These are phyloP conservation scores for Tupaia tana DNA, from an alignment of 2,113 vertebrate genomes.

Conservation along the genomic window DNA sequence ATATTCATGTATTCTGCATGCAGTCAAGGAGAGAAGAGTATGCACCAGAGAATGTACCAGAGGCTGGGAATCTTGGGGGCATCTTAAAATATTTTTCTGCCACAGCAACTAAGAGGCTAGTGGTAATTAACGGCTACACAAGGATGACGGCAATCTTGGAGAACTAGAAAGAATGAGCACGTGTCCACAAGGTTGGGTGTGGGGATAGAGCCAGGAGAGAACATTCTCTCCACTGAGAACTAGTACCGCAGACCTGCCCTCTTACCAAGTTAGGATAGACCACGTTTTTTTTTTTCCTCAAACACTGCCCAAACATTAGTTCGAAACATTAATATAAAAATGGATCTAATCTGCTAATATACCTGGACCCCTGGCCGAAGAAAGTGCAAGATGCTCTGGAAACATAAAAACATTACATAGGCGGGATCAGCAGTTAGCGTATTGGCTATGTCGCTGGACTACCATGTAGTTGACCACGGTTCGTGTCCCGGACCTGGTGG, in stretches of 20 bases:
- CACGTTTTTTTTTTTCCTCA: not conserved
- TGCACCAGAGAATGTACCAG: not conserved
- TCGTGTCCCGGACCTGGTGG: no score
- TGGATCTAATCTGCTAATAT: not conserved
- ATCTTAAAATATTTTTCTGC: not conserved
- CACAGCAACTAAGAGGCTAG: not conserved
- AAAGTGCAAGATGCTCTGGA: not conserved
- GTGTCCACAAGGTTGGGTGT: not conserved
- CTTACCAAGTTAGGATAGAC: not conserved
- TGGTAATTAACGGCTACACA: not conserved
- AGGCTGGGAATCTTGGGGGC: not conserved
- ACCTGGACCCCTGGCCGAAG: not conserved
- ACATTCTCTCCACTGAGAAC: not conserved
- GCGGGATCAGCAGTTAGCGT: no score
- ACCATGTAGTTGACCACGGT: no score
- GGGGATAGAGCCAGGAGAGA: not conserved
- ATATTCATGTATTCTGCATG: not conserved
- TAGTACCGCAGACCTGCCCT: not conserved
- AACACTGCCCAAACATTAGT: not conserved
- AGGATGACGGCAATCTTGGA: not conserved
- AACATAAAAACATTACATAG: not conserved
- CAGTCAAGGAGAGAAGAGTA: not conserved
- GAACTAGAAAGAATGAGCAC: not conserved
- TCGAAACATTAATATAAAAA: not conserved
- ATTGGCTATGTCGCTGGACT: no score